These are phyloP conservation scores for Gymnorhina tibicen DNA, from an alignment of 2,113 vertebrate species.

Conservation along the genomic window DNA sequence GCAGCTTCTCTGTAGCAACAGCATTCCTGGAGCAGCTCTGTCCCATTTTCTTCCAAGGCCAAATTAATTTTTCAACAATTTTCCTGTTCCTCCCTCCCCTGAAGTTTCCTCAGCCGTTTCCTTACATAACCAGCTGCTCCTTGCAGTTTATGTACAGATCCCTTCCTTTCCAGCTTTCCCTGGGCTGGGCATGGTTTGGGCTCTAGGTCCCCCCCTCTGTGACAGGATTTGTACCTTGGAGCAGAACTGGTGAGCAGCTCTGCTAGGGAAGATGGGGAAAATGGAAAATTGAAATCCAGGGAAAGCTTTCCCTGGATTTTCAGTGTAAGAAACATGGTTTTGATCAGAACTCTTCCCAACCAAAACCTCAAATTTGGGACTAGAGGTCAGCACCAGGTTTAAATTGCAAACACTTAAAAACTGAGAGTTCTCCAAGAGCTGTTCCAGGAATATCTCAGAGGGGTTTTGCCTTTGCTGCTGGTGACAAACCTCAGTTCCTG, in stretches of 20 bases:
- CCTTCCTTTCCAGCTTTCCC: not conserved
- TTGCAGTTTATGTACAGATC: not conserved
- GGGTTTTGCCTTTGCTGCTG: not conserved
- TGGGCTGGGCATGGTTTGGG: not conserved
- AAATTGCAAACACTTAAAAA: not conserved
- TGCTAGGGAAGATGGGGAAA: not conserved
- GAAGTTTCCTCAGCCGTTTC: not conserved
- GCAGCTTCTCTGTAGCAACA: not conserved
- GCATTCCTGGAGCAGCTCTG: not conserved
- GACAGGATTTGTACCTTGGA: not conserved
- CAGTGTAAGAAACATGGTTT: not conserved
- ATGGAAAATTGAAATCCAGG: not conserved
- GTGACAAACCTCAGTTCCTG: not conserved
- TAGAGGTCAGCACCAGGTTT: not conserved
- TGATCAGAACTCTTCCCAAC: not conserved
- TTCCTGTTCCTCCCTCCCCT: not conserved
- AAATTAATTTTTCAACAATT: conserved; percentile 38
- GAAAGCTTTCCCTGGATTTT: not conserved
- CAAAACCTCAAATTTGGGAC: not conserved
- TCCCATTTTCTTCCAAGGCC: conserved; percentile 16
- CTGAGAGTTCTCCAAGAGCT: not conserved
- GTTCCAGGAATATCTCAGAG: not conserved
- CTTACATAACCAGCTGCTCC: not conserved
- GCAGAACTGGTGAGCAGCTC: not conserved
- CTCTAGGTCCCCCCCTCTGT: not conserved